These are phyloP conservation scores for Arion vulgaris DNA, from an alignment of 1,140 invertebrate species.

Conservation along the genomic window DNA sequence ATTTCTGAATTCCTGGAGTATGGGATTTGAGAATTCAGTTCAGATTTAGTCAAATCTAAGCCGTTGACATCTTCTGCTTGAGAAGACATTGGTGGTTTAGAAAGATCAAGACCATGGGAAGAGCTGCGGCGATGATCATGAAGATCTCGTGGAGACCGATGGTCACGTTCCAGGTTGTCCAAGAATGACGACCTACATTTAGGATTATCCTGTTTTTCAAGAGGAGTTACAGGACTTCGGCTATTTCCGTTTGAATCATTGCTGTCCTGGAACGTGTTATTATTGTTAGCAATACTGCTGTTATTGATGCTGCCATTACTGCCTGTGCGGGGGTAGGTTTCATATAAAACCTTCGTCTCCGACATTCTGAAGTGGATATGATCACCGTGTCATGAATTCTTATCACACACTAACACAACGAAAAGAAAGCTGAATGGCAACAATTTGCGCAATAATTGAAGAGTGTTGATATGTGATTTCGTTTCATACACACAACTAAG, in stretches of 20 bases:
- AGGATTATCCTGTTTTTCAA: not conserved
- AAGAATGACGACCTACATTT: not conserved
- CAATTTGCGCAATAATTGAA: too few relatives aligned
- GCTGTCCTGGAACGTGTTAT: not conserved
- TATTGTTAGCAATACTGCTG: conserved; percentile 40
- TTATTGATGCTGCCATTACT: conserved; percentile 10
- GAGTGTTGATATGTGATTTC: too few relatives aligned
- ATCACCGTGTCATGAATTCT: not conserved
- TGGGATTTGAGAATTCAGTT: not conserved
- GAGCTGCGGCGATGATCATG: not conserved
- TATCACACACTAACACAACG: too few relatives aligned
- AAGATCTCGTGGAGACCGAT: not conserved
- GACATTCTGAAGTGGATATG: not conserved
- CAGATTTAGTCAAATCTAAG: conserved; percentile 24
- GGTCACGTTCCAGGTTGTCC: not conserved
- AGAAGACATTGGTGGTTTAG: not conserved
- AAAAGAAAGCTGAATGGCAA: too few relatives aligned
- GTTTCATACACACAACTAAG: too few relatives aligned
- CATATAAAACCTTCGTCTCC: conserved; percentile 15
- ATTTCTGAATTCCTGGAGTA: not conserved
- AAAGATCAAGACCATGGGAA: conserved; percentile 28
- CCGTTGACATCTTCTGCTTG: not conserved
- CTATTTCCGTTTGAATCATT: not conserved
- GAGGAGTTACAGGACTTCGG: not conserved
- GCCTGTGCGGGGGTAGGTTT: not conserved